These are phyloP conservation scores for Therioaphis trifolii DNA, from an alignment of 2,888 invertebrate genomes.

Conservation along the genomic window DNA sequence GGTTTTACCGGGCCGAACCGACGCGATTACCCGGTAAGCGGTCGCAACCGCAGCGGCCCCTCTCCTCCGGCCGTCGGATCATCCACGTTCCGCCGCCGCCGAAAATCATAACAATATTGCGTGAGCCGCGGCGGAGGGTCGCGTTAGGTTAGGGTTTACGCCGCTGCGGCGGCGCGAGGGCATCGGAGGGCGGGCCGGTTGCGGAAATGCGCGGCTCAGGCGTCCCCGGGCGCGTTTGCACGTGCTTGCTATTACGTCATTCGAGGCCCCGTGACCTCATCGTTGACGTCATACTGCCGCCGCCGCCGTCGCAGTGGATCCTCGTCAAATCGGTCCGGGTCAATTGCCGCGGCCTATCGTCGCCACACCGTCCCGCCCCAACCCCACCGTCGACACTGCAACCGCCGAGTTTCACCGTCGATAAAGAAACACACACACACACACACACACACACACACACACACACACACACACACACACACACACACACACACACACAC, in stretches of 20 bases:
- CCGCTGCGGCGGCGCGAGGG: not conserved
- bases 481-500: too few relatives aligned
- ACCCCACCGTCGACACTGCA: not conserved
- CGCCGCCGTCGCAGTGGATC: not conserved
- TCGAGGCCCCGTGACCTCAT: constrained; percentile 56
- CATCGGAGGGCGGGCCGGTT: not conserved
- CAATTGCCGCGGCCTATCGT: constrained; percentile 1
- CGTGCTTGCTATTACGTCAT: constrained; percentile 40
- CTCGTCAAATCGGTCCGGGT: constrained; percentile 34
- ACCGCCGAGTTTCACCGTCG: not conserved
- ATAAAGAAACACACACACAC: too few relatives aligned
- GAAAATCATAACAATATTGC: too few relatives aligned
- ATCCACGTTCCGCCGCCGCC: too few relatives aligned
- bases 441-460: too few relatives aligned
- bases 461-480: too few relatives aligned
- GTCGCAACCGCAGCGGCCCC: too few relatives aligned
- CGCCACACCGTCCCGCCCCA: not conserved
- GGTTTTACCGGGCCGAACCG: too few relatives aligned
- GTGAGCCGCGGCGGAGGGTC: too few relatives aligned
- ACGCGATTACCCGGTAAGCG: too few relatives aligned
- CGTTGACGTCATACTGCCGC: constrained; percentile 43
- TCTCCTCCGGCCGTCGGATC: too few relatives aligned
- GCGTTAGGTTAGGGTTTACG: too few relatives aligned
- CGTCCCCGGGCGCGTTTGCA: constrained; percentile 5
- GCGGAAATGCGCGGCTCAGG: not conserved